Conservation (phyloP, 2,797 vertebrate genomes). For the Cirrhinus molitorella region DNA sequence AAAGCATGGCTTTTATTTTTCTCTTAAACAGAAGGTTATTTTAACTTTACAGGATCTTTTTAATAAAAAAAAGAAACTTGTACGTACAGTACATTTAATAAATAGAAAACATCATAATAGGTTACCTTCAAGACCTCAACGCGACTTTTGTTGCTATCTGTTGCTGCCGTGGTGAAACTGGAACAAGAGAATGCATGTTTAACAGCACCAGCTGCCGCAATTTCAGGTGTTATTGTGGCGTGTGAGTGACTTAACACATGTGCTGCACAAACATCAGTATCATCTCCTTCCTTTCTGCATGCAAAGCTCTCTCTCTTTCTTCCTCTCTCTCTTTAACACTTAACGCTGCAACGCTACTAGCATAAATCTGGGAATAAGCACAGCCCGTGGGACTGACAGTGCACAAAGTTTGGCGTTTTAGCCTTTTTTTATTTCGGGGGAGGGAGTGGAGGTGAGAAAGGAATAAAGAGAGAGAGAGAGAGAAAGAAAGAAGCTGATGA, state of each 20-base stretch:
- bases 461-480: conserved; percentile 44
- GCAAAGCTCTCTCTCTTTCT: conserved; percentile 36
- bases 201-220: conserved; percentile 67
- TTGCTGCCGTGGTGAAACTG: conserved; percentile 47
- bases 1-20: conserved; percentile 7
- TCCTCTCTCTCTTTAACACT: conserved; percentile 29
- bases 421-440: conserved; percentile 31
- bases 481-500: conserved; percentile 59
- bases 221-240: conserved; percentile 64
- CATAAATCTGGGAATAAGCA: conserved; percentile 71
- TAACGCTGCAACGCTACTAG: conserved; percentile 8
- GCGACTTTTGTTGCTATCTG: conserved; percentile 20
- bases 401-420: conserved; percentile 59
- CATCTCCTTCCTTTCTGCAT: conserved; percentile 60
- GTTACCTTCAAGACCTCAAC: conserved; percentile 30
- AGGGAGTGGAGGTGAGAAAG: conserved; percentile 31
- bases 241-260: conserved; percentile 54
- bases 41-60: background rate
- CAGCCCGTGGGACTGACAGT: conserved; percentile 60
- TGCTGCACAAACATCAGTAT: conserved; percentile 63
- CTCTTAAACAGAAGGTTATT: background rate
- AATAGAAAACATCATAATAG: conserved; percentile 7
- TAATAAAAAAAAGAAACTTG: background rate
- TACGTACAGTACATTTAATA: background rate
- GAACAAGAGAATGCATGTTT: conserved; percentile 58